phyloP scores from a whole-genome alignment of 2,888 invertebrate species.

The Dryadula phaetusa region DNA sequence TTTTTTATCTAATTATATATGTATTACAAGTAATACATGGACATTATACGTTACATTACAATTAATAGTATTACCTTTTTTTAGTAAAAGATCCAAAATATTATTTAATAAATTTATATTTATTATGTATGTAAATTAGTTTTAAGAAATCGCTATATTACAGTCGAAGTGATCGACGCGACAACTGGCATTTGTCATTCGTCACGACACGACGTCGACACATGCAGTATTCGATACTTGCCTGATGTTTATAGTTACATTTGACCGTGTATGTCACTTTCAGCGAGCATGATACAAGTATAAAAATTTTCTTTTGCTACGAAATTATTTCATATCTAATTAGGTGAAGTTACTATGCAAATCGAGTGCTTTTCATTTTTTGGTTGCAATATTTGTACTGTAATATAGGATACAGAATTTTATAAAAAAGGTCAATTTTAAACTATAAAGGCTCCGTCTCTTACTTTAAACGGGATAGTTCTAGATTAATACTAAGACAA shows the following conservation, averaged over 20 bases:
- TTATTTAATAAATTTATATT: background rate
- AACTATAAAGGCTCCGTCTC: too few species aligned
- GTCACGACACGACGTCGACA: constrained; percentile 41
- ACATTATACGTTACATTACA: too few species aligned
- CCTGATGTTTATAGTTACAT: background rate
- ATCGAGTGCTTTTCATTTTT: too few species aligned
- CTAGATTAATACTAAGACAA: too few species aligned
- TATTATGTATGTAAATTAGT: constrained; percentile 30
- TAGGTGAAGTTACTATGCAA: too few species aligned
- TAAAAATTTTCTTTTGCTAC: background rate
- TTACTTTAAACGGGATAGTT: too few species aligned
- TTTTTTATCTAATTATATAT: background rate
- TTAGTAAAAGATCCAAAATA: background rate
- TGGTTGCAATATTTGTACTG: too few species aligned
- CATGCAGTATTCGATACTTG: background rate
- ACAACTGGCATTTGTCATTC: constrained; percentile 44
- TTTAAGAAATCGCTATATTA: constrained; percentile 47
- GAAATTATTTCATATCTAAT: too few species aligned
- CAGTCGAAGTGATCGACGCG: constrained; percentile 47
- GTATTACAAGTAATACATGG: too few species aligned
- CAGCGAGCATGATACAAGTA: background rate
- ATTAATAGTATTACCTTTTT: too few species aligned
- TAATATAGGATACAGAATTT: too few species aligned
- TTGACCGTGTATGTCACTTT: background rate
- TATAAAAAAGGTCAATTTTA: too few species aligned